Percentiles rank a stretch among this genome's conserved stretches.
Conservation (phyloP, 1,140 invertebrate species). For the Drosophila novamexicana region DNA sequence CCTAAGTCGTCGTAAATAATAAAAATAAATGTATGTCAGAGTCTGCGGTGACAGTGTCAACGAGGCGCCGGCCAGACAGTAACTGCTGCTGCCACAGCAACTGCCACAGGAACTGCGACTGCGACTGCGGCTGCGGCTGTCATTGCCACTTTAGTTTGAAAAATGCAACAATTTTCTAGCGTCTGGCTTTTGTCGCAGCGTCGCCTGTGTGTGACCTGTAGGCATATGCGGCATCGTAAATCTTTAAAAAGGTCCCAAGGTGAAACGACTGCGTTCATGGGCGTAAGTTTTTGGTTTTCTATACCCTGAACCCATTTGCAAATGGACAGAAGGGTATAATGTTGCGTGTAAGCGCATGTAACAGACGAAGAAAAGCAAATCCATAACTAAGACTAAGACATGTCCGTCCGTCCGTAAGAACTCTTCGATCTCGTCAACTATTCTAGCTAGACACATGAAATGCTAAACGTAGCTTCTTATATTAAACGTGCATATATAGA, state of each 20-base stretch:
- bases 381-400: no score
- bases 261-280: slow-evolving; percentile 43
- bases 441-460: no score
- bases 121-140: slow-evolving; percentile 45
- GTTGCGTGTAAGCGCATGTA: no score
- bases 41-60: slow-evolving; percentile 72
- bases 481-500: no score
- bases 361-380: no score
- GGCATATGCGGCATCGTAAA: slow-evolving; percentile 83
- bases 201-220: slow-evolving; percentile 69
- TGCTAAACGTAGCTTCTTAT: no score
- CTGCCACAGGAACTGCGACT: neutral
- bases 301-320: no score
- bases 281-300: neutral
- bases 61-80: slow-evolving; percentile 29
- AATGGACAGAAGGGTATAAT: no score
- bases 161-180: slow-evolving; percentile 77
- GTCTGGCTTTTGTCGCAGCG: slow-evolving; percentile 66
- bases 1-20: slow-evolving; percentile 82
- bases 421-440: no score
- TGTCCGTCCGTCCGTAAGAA: no score
- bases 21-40: slow-evolving; percentile 83
- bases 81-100: neutral
- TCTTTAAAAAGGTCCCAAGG: slow-evolving; percentile 83
- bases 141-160: slow-evolving; percentile 76